Evolutionary conservation across 2,888 invertebrate genomes (phyloP), one percentile per base, ranked within the genome.

Genomic region (Mythimna impura): DNA sequence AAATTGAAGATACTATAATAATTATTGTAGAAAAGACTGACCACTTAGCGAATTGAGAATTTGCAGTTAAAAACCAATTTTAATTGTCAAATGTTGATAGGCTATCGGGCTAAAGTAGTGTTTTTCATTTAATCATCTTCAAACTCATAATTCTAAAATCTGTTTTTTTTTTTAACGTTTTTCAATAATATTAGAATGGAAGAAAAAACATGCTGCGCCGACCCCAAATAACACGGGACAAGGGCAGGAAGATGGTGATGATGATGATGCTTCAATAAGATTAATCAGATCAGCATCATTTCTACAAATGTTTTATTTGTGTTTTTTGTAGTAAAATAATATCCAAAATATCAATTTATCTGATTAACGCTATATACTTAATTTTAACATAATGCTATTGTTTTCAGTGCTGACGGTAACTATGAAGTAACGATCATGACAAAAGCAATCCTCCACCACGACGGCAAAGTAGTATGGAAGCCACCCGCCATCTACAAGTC

Each of bases 401-500:
- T 93, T 81, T 88, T 3, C 97, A 99, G 99, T 95, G 99, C 99
- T 87, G 99, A 99, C 93, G 99, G 99, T 83, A 99, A 99, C 97
- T 99, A 99, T 96, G 99, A 99, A 96, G 99, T 99, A 92, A 99
- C 99, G 89, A 98, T 99, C 94, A 99, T 99, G 98, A 99, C 99
- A 86, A 99, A 99, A 96, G 99, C 99, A 84, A 99, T 99, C 89
- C 97, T 99, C 72, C 98, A 99, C 92, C 98, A 98, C 94, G 98
- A 98, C 86, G 99, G 99, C 36, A 98, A 98, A 94, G 99, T 99
- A 82, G 97, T 98, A 66, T 99, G 99, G 99, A 99, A 99, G 93
- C 99, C 99, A 55, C 99, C 99, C 25, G 99, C 99, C 91, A 99
- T 99, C 95, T 99, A 99, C 97, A 99, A 99, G 96, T 99, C 99